Base-by-base conservation (phyloP, 2,797 vertebrate species). In the Streptopelia turtur region DNA sequence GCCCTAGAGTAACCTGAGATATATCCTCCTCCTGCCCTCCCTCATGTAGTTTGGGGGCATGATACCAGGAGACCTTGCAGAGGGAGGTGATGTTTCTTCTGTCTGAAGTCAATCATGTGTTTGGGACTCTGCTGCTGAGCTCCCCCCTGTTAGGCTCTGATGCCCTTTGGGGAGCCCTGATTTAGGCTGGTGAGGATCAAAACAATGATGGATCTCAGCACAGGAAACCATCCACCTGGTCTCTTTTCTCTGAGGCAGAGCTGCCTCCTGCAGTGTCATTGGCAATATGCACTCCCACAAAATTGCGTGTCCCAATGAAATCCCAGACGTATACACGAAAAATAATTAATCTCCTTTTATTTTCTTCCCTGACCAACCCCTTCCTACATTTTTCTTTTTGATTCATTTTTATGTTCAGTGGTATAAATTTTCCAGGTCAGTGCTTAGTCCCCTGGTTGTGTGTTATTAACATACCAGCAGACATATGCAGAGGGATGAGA, bases 371-470 rank as follows among this genome's bases (percentile, higher is more conserved):
- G 60, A 82, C 63, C 59, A 92, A 16, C 30, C 35, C 37, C 52
- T 63, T 81, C 52, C 43, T 76, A n/a, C 66, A 86, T 74, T 79
- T 97, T 87, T 93, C 56, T 93, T 96, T 87, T 83, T 86, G 57
- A 90, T 91, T 94, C 4, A 86, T 89, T 94, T 92, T 93, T 87
- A 92, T 79, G 61, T 88, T 91, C 63, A 82, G 77, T n/a, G 63
- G 28, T 72, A 93, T 88, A 91, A 91, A 93, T 95, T 95, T 93
- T 93, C 89, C 31, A 5, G 83, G 93, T 95, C 96, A 95, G 28
- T 80, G 66, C 52, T 72, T 83, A 76, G 75, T 92, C 86, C 52
- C 49, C 82, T 82, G 50, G 47, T 63, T 89, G 85, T 69, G 63
- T 88, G 91, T 92, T 86, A 89, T 91, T 95, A 93, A 83, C 82